Percentiles rank a stretch among this genome's conserved stretches.
Conservation (phyloP, 1,140 invertebrate genomes). For the Rhopalosiphum padi region DNA sequence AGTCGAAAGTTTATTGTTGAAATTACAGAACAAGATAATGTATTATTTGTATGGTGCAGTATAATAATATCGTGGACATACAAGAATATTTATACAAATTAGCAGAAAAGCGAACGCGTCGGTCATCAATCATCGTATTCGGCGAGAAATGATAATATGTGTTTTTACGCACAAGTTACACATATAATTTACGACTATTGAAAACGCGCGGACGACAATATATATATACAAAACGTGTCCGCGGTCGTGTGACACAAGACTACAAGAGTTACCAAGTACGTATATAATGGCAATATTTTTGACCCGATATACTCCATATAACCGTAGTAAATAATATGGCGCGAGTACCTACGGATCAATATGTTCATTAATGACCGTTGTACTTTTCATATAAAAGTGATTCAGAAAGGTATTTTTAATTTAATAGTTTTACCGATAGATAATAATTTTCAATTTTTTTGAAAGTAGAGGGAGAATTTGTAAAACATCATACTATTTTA, state of each 20-base stretch:
- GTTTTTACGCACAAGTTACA: not conserved
- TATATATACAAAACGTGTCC: not conserved
- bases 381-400: not conserved
- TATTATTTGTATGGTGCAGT: not conserved
- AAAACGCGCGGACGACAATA: not conserved
- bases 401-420: not conserved
- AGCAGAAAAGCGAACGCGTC: not conserved
- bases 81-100: not conserved
- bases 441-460: not conserved
- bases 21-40: not conserved
- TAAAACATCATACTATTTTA: not conserved
- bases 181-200: not conserved
- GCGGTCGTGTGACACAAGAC: not conserved
- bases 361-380: not conserved
- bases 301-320: not conserved
- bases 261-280: not conserved
- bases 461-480: not conserved
- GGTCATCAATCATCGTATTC: not conserved
- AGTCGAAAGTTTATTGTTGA: not conserved
- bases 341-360: not conserved
- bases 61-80: not conserved
- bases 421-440: not conserved
- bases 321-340: not conserved
- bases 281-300: not conserved
- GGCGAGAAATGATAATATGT: not conserved